Evolutionary conservation across 2,888 invertebrate species (phyloP).

Genomic region (Macroteleia sp.): DNA sequence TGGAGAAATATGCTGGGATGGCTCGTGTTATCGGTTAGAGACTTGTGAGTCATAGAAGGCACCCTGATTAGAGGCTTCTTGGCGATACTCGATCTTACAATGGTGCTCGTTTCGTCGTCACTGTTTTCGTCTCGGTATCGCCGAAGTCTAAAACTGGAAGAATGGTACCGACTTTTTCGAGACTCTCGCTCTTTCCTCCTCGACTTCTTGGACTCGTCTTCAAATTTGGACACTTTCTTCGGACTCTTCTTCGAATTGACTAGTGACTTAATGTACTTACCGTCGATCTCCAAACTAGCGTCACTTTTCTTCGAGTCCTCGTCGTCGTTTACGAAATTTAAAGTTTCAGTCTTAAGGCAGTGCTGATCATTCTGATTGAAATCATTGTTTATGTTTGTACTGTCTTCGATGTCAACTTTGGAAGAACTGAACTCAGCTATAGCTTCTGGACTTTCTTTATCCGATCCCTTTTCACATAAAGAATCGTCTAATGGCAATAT

Average conservation of each 20-base stretch:
- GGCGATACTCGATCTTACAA: slow-evolving; percentile 58
- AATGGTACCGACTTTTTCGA: slow-evolving; percentile 18
- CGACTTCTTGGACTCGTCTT: slow-evolving; percentile 24
- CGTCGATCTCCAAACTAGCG: slow-evolving; percentile 75
- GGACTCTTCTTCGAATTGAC: slow-evolving; percentile 79
- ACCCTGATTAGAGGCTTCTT: slow-evolving; percentile 61
- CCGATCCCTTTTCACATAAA: not conserved
- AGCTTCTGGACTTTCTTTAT: not conserved
- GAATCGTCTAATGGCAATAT: not conserved
- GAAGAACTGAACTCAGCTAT: slow-evolving; percentile 20
- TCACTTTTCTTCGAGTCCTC: slow-evolving; percentile 54
- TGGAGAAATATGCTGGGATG: slow-evolving; percentile 62
- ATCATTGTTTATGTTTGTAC: slow-evolving; percentile 29
- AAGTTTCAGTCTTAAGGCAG: slow-evolving; percentile 58
- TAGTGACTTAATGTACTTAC: slow-evolving; percentile 79
- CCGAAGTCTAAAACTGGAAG: slow-evolving; percentile 36
- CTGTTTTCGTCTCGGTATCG: slow-evolving; percentile 33
- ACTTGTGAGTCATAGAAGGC: slow-evolving; percentile 27
- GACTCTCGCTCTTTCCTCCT: slow-evolving; percentile 25
- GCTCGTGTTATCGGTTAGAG: slow-evolving; percentile 28
- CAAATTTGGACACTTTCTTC: slow-evolving; percentile 62
- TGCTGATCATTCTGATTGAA: slow-evolving; percentile 27
- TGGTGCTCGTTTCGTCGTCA: slow-evolving; percentile 48
- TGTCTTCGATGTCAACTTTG: slow-evolving; percentile 31
- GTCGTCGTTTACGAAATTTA: slow-evolving; percentile 7